These are phyloP conservation scores for Rhinopomastus cyanomelas DNA, from an alignment of 2,113 vertebrate genomes.

Conservation along the genomic window DNA sequence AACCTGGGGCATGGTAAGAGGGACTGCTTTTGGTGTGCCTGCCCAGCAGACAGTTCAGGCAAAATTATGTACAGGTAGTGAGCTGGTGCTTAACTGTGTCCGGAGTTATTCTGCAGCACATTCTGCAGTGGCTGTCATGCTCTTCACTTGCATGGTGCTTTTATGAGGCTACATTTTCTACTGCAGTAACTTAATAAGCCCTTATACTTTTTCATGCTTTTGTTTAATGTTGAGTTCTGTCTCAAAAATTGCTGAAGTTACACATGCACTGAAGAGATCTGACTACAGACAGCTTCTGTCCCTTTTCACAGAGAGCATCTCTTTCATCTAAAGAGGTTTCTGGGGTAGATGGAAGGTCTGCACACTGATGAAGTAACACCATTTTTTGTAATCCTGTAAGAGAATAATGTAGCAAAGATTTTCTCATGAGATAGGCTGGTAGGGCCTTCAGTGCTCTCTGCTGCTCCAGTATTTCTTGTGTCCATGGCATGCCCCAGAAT, in stretches of 20 bases:
- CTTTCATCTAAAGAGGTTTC: not conserved
- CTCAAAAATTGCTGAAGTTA: not conserved
- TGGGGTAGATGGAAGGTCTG: not conserved
- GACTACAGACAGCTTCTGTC: not conserved
- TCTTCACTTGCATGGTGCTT: not conserved
- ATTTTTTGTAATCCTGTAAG: not conserved
- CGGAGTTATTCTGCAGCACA: not conserved
- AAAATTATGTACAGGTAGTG: not conserved
- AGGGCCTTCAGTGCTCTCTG: not conserved
- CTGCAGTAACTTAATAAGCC: not conserved
- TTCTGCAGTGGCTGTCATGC: not conserved
- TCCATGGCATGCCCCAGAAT: not conserved
- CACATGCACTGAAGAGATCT: not conserved
- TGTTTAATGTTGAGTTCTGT: not conserved
- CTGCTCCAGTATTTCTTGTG: not conserved
- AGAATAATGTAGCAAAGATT: not conserved
- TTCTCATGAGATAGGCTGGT: rapidly evolving
- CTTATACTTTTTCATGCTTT: not conserved
- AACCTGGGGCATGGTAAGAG: not conserved
- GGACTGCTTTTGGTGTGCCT: not conserved
- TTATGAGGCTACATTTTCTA: not conserved
- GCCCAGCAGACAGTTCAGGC: not conserved
- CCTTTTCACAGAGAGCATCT: not conserved
- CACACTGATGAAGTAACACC: not conserved
- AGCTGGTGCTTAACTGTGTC: not conserved